Conservation (phyloP, 1,140 invertebrate species). For the Caerostris darwini region DNA sequence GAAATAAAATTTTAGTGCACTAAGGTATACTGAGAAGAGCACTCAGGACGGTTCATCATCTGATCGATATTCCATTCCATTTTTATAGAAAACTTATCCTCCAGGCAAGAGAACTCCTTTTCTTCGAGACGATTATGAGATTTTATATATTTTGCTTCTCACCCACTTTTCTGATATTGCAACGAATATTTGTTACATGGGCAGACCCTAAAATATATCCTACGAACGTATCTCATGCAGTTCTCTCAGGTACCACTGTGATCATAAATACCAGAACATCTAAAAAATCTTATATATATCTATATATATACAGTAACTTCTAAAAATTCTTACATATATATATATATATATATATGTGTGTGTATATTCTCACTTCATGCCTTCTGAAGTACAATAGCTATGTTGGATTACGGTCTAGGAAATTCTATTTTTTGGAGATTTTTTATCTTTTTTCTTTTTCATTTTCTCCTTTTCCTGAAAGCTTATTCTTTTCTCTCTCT, state of each 20-base stretch:
- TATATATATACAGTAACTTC: background rate
- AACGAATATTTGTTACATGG: conserved; percentile 11
- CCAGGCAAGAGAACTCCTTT: conserved; percentile 28
- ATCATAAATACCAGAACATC: conserved; percentile 38
- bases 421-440: background rate
- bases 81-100: conserved; percentile 62
- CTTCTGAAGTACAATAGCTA: background rate
- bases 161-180: conserved; percentile 23
- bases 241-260: background rate
- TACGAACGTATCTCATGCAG: background rate
- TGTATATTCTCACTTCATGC: too few relatives aligned
- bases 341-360: too few relatives aligned
- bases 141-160: conserved; percentile 57
- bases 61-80: conserved; percentile 51
- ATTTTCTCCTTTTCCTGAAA: background rate
- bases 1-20: conserved; percentile 57
- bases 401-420: background rate
- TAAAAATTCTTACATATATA: too few relatives aligned
- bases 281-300: background rate
- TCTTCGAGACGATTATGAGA: conserved; percentile 47
- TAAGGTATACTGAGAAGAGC: background rate
- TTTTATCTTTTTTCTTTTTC: conserved; percentile 20
- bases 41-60: conserved; percentile 27
- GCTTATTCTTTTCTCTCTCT: background rate
- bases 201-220: background rate